phyloP scores from a whole-genome alignment of 1,140 invertebrate genomes.

The Anoplolepis gracilipes region DNA sequence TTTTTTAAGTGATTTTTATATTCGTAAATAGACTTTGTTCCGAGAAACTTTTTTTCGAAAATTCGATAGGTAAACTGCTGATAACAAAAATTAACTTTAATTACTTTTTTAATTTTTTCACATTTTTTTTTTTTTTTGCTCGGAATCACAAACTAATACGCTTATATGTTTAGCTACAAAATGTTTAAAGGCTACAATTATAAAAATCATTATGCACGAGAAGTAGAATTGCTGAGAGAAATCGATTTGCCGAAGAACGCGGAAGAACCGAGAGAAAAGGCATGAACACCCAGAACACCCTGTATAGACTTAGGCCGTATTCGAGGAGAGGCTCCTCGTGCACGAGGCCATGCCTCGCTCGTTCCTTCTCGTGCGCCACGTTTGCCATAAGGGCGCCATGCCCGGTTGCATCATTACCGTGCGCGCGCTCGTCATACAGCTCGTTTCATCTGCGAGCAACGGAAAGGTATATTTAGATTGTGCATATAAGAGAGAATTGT shows the following conservation, averaged over 20 bases:
- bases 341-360: conserved; percentile 75
- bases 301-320: conserved; percentile 44
- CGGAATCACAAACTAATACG: neutral
- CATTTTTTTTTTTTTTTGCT: neutral
- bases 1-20: neutral
- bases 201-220: neutral
- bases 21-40: neutral
- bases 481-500: neutral
- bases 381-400: conserved; percentile 75
- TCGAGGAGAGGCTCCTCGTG: conserved; percentile 72
- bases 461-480: conserved; percentile 33
- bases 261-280: neutral
- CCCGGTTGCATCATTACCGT: conserved; percentile 70
- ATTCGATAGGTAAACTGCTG: neutral
- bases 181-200: neutral
- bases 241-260: neutral
- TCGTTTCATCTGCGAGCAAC: conserved; percentile 65
- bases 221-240: neutral
- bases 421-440: conserved; percentile 64
- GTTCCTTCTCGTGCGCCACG: conserved; percentile 80
- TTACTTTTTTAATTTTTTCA: neutral
- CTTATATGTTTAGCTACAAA: neutral
- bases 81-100: neutral
- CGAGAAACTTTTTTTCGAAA: neutral
- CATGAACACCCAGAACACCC: conserved; percentile 14